Base-by-base conservation (phyloP, 2,797 vertebrate species). In the Pangasius sanitwongsei region DNA sequence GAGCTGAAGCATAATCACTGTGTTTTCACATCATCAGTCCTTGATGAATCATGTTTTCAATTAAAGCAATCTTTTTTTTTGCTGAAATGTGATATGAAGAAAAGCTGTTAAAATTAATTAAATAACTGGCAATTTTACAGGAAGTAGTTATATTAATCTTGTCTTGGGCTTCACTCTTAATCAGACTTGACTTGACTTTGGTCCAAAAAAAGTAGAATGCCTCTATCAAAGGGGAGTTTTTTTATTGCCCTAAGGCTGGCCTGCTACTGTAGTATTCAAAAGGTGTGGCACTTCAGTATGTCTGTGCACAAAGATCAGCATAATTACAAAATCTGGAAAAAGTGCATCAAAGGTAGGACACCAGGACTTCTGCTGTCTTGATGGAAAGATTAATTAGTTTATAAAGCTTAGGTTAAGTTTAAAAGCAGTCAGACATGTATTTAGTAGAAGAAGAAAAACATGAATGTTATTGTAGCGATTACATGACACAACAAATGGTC, bases 111-210 rank as follows among this genome's bases (percentile, higher is more conserved):
- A 44, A 74, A 44, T 74, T 1, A 4, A 44, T 44, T 25, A 44
- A 74, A 74, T 72, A 8, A 74, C 1, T 74, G 20, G 2, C 31
- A 12, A 9, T 57, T 57, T 57, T 6, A 23, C 8, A 11, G 2
- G 12, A 23, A 25, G 23, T 41, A 37, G 80, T 41, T 23, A 78
- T 55, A 13, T 85, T 37, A 80, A 63, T n/a, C 59, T 67, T 69
- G 34, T 77, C 23, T 61, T 41, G 34, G 34, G 53, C 41, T 75
- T 89, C 41, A 34, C 8, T 88, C 89, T 89, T 92, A 87, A 91
- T 84, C 65, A 67, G 81, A 90, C 90, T 90, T 92, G 81, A 90
- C 90, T 90, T 92, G 88, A 84, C 48, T 61, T 90, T 82, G 23
- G 59, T 87, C 72, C 37, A 41, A 25, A 69, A 83, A 65, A 59